Base-by-base conservation (phyloP, 1,140 invertebrate genomes). In the Euwallacea fornicatus region DNA sequence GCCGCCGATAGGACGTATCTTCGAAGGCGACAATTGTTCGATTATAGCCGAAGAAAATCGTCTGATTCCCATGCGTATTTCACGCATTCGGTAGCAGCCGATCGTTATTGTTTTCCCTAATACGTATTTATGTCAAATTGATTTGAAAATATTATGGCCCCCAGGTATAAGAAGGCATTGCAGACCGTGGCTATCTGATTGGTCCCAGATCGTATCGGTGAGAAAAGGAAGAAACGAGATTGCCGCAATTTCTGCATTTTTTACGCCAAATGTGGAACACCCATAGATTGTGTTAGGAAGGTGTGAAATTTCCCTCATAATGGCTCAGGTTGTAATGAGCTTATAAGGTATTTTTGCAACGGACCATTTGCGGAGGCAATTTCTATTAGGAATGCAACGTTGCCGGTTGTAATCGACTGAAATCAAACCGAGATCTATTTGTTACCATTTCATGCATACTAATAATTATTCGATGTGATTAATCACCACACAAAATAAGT, bases 41-140 rank as follows among this genome's bases (percentile, higher is more conserved):
- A 21, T 54, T 54, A 53, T 54, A 54, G n/a, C 21, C 10, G 61
- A 50, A 60, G 55, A 69, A 69, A 59, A 68, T 68, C 66, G 66
- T 21, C 55, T 50, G 66, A 69, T 71, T 71, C 69, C 69, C 69
- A 71, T 71, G 63, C 63, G 69, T 66, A 71, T 71, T 60, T 71
- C 54, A 71, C 55, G 44, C 56, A 53, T 53, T 65, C 69, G 56
- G 62, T 66, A 65, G 69, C 69, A 42, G 46, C 21, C 56, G 41
- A 66, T 71, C 62, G 69, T 71, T 71, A 71, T 71, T 71, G 69
- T 71, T 71, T 59, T 71, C 62, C 69, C 69, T 66, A 71, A 71
- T 71, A 71, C 69, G 69, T 71, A 71, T 71, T 71, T 71, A 71
- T 66, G 69, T 71, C 69, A 71, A 71, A 71, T 66, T 71, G 69